phyloP scores from a whole-genome alignment of 2,797 vertebrate species.

The Sebastes umbrosus region DNA sequence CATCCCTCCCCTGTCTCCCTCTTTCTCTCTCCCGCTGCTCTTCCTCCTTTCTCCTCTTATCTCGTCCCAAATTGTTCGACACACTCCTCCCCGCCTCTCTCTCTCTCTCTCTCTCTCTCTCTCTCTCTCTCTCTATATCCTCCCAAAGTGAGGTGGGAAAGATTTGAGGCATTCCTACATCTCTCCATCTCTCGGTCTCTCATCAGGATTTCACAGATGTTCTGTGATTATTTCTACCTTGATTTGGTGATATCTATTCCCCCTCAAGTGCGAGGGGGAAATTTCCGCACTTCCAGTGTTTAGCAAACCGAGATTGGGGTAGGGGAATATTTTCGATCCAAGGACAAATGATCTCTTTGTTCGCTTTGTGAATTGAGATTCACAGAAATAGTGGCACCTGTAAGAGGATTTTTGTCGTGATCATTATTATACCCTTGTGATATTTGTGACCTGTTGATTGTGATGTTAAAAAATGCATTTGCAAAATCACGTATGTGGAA shows the following conservation, averaged over 20 bases:
- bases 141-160: constrained; percentile 39
- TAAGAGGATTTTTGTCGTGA: constrained; percentile 32
- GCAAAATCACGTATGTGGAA: constrained; percentile 47
- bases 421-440: constrained; percentile 20
- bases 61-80: constrained; percentile 54
- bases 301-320: neutral
- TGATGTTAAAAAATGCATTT: constrained; percentile 59
- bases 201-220: constrained; percentile 65
- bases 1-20: constrained; percentile 46
- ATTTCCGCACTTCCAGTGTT: constrained; percentile 10
- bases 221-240: constrained; percentile 51
- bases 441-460: constrained; percentile 66
- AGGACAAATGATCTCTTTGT: constrained; percentile 50
- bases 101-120: neutral
- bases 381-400: constrained; percentile 38
- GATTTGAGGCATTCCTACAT: constrained; percentile 35
- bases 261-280: constrained; percentile 9
- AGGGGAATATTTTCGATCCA: constrained; percentile 4
- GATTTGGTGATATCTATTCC: constrained; percentile 39
- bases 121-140: neutral
- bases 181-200: constrained; percentile 44
- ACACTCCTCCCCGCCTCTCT: constrained; percentile 8
- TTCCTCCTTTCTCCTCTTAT: constrained; percentile 60
- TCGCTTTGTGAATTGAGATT: constrained; percentile 42
- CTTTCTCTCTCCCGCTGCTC: constrained; percentile 3